Conservation (phyloP, 2,888 invertebrate genomes). For the Drosophila neonasuta region DNA sequence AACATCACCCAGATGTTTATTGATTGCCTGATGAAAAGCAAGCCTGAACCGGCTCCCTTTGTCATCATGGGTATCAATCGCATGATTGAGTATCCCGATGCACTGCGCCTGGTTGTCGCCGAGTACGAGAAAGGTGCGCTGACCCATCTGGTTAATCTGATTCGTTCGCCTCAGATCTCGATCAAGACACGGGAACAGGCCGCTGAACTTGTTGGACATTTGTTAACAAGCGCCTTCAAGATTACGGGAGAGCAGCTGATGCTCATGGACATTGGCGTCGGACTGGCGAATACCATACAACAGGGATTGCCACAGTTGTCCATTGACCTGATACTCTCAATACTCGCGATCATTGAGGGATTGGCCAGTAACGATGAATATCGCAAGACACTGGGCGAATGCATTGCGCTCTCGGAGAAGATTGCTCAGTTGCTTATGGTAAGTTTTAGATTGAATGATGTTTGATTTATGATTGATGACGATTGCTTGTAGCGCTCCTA, state of each 20-base stretch:
- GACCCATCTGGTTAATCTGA: slow-evolving; percentile 49
- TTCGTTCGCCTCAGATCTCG: slow-evolving; percentile 34
- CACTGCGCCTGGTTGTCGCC: slow-evolving; percentile 61
- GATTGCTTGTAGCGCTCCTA: slow-evolving; percentile 47
- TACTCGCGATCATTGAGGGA: slow-evolving; percentile 70
- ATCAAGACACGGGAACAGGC: slow-evolving; percentile 72
- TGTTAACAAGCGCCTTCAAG: slow-evolving; percentile 61
- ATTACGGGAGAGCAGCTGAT: slow-evolving; percentile 53
- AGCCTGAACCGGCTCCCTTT: slow-evolving; percentile 49
- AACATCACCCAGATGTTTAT: slow-evolving; percentile 64
- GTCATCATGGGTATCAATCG: slow-evolving; percentile 72
- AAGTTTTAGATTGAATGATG: not conserved
- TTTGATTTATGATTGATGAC: not conserved
- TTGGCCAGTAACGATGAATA: slow-evolving; percentile 70
- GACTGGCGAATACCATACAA: slow-evolving; percentile 54
- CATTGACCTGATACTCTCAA: slow-evolving; percentile 66
- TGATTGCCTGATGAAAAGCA: slow-evolving; percentile 58
- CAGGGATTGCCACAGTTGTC: slow-evolving; percentile 62
- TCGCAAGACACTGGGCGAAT: slow-evolving; percentile 49
- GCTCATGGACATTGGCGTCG: slow-evolving; percentile 36
- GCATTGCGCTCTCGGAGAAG: slow-evolving; percentile 45
- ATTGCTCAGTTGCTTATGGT: slow-evolving; percentile 72
- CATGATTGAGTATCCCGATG: slow-evolving; percentile 59
- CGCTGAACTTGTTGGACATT: slow-evolving; percentile 60
- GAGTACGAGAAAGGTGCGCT: slow-evolving; percentile 51